Percentiles rank a stretch among this genome's conserved stretches.
phyloP scores from a whole-genome alignment of 2,888 invertebrate genomes.

The Cerastis rubricosa region DNA sequence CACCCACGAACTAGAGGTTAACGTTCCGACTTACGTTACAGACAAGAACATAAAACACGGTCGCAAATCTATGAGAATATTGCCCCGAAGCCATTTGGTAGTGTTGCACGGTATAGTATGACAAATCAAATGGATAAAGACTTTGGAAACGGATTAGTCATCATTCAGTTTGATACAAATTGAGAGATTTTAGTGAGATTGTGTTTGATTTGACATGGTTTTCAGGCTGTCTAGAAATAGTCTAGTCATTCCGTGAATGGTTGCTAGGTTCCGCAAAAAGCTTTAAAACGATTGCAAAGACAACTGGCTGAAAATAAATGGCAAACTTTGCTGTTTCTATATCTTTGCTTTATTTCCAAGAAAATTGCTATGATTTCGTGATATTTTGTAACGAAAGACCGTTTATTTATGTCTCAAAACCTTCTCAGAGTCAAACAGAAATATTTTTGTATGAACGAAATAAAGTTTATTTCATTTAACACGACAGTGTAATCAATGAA shows the following conservation, averaged over 20 bases:
- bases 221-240: constrained; percentile 10
- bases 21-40: constrained; percentile 61
- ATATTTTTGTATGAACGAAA: background rate
- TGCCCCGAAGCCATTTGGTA: constrained; percentile 59
- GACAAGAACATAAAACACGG: constrained; percentile 43
- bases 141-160: constrained; percentile 37
- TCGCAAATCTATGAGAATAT: constrained; percentile 65
- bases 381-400: background rate
- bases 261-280: constrained; percentile 18
- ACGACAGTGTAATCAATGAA: background rate
- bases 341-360: background rate
- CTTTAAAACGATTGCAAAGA: background rate
- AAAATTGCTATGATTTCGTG: background rate
- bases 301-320: background rate
- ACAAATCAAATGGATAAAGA: constrained; percentile 48
- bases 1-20: constrained; percentile 77
- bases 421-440: background rate
- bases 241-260: constrained; percentile 8
- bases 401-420: background rate
- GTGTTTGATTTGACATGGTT: constrained; percentile 32
- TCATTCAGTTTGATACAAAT: constrained; percentile 18
- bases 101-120: constrained; percentile 31
- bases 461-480: background rate
- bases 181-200: background rate
- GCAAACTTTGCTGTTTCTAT: background rate